These are phyloP conservation scores for Shargacucullia verbasci DNA, from an alignment of 2,888 invertebrate species.

Conservation along the genomic window DNA sequence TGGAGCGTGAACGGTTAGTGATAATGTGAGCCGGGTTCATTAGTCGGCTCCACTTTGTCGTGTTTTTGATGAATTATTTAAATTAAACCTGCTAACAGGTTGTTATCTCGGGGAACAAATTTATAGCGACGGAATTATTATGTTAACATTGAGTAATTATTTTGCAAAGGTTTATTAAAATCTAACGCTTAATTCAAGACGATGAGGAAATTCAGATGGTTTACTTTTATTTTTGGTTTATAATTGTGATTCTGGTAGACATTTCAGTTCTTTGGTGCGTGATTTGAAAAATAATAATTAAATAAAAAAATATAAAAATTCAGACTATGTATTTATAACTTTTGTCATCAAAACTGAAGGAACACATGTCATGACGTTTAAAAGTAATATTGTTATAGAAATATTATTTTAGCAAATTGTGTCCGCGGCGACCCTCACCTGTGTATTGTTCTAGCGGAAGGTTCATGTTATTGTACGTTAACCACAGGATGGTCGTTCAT, in stretches of 20 bases:
- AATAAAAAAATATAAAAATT: too few species aligned
- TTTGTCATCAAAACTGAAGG: too few species aligned
- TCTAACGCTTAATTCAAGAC: too few species aligned
- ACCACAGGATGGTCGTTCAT: too few species aligned
- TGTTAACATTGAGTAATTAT: constrained; percentile 33
- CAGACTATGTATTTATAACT: too few species aligned
- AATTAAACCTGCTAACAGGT: constrained; percentile 18
- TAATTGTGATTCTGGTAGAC: too few species aligned
- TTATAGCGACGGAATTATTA: constrained; percentile 15
- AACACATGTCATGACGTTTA: too few species aligned
- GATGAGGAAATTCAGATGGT: too few species aligned
- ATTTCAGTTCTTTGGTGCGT: too few species aligned
- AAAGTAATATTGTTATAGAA: background rate
- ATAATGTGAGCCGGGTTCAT: background rate
- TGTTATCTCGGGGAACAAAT: constrained; percentile 36
- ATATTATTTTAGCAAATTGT: constrained; percentile 26
- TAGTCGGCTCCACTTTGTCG: constrained; percentile 15
- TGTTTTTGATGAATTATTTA: constrained; percentile 28
- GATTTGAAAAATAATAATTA: too few species aligned
- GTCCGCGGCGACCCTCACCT: background rate
- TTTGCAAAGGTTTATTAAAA: constrained; percentile 35
- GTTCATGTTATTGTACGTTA: background rate
- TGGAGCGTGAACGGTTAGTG: constrained; percentile 1
- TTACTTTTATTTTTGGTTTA: too few species aligned
- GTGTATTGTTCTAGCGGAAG: background rate